Evolutionary conservation across 2,888 invertebrate genomes (phyloP).

Genomic region (Sinohyriopsis cumingii): DNA sequence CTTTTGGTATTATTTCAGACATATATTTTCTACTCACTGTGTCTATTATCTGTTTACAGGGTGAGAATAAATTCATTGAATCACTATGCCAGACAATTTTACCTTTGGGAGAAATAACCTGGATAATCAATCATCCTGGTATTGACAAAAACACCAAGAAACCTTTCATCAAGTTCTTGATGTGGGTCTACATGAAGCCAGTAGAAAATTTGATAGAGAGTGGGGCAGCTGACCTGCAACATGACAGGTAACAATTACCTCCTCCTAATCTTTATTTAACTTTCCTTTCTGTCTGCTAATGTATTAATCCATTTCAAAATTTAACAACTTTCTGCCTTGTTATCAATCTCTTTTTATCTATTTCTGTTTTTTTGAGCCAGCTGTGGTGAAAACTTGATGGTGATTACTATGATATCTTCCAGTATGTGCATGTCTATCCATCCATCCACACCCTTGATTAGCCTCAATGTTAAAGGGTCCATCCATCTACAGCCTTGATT

Average conservation of each 20-base stretch:
- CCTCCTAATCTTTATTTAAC: background rate
- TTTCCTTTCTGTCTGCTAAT: background rate
- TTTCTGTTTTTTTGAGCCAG: too few species aligned
- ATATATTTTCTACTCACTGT: too few species aligned
- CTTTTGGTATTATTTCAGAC: too few species aligned
- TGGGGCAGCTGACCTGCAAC: conserved; percentile 69
- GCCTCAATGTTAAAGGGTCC: too few species aligned
- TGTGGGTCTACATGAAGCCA: conserved; percentile 70
- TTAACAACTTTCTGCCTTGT: background rate
- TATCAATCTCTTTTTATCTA: too few species aligned
- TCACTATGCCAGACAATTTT: conserved; percentile 71
- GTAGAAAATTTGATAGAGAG: conserved; percentile 64
- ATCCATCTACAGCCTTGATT: too few species aligned
- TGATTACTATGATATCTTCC: too few species aligned
- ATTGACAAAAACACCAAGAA: conserved; percentile 67
- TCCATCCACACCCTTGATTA: too few species aligned
- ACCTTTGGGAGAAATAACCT: conserved; percentile 68
- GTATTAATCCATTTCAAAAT: background rate
- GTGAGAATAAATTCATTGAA: conserved; percentile 72
- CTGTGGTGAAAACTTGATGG: too few species aligned
- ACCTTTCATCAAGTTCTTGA: conserved; percentile 68
- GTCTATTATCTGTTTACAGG: conserved; percentile 39
- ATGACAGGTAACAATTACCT: conserved; percentile 58
- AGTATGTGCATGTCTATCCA: too few species aligned
- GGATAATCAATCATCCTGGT: conserved; percentile 63